A percentile compares a stretch with the other conserved stretches of the same genome.
Conservation (phyloP, 2,888 invertebrate species). For the Tipula unca region DNA sequence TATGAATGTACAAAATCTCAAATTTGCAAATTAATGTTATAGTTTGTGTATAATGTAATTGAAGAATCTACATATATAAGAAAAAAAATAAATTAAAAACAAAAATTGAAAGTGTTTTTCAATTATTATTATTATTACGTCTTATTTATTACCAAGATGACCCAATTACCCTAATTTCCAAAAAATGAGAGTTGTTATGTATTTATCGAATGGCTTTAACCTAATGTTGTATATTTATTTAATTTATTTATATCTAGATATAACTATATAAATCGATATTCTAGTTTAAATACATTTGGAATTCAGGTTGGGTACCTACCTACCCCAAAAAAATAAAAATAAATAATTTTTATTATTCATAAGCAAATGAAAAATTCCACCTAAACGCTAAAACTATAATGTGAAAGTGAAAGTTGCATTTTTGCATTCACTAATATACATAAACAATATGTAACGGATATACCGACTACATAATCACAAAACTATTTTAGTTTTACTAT, state of each 20-base stretch:
- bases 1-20: background rate
- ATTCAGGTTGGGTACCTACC: background rate
- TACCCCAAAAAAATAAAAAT: background rate
- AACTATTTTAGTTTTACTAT: background rate
- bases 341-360: background rate
- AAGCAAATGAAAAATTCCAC: constrained; percentile 14
- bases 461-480: background rate
- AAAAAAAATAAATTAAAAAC: background rate
- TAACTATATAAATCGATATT: background rate
- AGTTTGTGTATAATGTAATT: background rate
- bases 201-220: background rate
- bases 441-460: constrained; percentile 4
- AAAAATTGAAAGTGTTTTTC: background rate
- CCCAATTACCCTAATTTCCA: background rate
- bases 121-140: background rate
- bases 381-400: background rate
- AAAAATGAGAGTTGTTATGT: background rate
- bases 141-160: background rate
- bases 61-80: background rate
- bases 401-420: constrained; percentile 14
- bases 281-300: background rate
- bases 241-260: background rate
- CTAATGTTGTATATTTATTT: background rate
- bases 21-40: background rate
- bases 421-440: constrained; percentile 1